Percentiles rank a stretch among this genome's conserved stretches.
Conservation (phyloP, 2,797 vertebrate genomes). For the Scyliorhinus canicula region DNA sequence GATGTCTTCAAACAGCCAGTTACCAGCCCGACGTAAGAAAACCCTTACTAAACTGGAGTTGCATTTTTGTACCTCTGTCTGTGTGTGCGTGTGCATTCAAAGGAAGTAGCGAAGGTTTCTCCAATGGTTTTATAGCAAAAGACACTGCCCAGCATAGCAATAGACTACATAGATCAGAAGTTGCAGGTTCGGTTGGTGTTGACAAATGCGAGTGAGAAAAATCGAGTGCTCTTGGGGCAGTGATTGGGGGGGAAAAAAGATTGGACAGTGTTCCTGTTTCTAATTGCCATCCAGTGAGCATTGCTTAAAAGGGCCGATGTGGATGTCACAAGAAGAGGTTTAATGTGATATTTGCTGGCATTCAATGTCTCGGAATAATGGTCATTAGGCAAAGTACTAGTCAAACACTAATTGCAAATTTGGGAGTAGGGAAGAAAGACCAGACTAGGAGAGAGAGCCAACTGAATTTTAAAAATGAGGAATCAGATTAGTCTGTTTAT, state of each 20-base stretch:
- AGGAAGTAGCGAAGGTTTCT: not conserved
- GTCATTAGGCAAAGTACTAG: not conserved
- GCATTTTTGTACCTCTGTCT: not conserved
- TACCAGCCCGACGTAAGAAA: slow-evolving; percentile 62
- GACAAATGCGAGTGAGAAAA: not conserved
- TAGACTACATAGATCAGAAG: no score
- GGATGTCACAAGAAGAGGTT: not conserved
- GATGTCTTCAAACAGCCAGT: slow-evolving; percentile 53
- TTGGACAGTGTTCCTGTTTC: not conserved
- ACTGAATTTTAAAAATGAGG: no score
- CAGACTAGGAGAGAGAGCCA: not conserved
- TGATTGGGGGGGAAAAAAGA: not conserved
- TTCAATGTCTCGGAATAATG: not conserved
- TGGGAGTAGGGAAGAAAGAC: not conserved
- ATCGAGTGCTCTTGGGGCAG: not conserved
- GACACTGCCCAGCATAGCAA: not conserved
- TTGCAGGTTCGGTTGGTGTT: not conserved
- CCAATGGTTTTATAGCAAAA: not conserved
- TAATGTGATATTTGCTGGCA: not conserved
- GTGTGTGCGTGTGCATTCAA: not conserved
- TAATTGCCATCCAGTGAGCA: not conserved
- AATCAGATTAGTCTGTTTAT: not conserved
- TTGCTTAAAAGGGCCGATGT: not conserved
- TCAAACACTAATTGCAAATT: not conserved
- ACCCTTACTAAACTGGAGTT: not conserved